Evolutionary conservation across 2,888 invertebrate genomes (phyloP).

Genomic region (Oeneis ivallda): DNA sequence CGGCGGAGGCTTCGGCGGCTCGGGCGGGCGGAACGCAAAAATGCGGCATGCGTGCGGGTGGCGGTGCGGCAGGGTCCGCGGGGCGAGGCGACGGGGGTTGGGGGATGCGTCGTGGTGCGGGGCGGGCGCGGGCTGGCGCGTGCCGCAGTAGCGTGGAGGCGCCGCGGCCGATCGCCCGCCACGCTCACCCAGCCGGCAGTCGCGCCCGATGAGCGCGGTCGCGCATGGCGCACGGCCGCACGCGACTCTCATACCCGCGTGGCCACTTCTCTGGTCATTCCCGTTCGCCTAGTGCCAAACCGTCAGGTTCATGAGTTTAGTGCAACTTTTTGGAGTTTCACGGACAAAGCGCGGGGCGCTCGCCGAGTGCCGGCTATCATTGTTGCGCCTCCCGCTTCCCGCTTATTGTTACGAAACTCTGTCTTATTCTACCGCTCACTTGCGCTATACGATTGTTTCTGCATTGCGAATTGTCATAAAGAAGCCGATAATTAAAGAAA

Average conservation of each 20-base stretch:
- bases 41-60: constrained; percentile 78
- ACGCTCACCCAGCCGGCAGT: constrained; percentile 51
- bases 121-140: constrained; percentile 64
- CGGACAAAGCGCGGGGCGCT: constrained; percentile 47
- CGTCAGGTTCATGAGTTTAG: constrained; percentile 43
- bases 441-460: constrained; percentile 44
- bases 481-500: constrained; percentile 11
- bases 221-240: constrained; percentile 51
- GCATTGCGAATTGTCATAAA: constrained; percentile 41
- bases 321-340: constrained; percentile 48
- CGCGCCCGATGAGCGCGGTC: constrained; percentile 56
- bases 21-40: constrained; percentile 66
- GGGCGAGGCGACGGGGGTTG: constrained; percentile 45
- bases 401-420: constrained; percentile 49
- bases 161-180: constrained; percentile 69
- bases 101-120: constrained; percentile 60
- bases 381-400: constrained; percentile 46
- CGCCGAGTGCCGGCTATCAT: constrained; percentile 42
- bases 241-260: constrained; percentile 50
- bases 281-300: constrained; percentile 53
- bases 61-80: constrained; percentile 52
- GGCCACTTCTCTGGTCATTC: constrained; percentile 58
- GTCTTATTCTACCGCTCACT: constrained; percentile 48
- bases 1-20: constrained; percentile 38
- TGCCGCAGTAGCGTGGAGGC: constrained; percentile 79